Conservation (phyloP, 2,113 vertebrate genomes). For the Xenus cinereus region DNA sequence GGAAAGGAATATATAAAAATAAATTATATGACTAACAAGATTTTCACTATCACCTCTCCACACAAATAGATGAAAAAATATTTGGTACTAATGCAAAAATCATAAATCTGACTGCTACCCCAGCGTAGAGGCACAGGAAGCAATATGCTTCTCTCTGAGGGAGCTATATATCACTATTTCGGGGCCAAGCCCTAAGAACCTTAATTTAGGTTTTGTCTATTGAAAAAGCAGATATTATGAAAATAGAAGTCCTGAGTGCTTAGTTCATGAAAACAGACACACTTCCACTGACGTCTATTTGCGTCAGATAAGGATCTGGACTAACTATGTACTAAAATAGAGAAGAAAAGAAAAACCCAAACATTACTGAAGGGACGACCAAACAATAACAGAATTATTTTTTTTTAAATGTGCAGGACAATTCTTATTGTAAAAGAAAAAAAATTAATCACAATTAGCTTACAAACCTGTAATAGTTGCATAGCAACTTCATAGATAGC, state of each 20-base stretch:
- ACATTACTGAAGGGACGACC: background rate
- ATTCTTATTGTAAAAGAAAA: background rate
- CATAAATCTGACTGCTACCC: background rate
- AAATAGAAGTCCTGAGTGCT: background rate
- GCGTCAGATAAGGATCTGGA: background rate
- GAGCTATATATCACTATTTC: background rate
- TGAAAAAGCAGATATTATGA: background rate
- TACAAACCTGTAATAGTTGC: slow-evolving; percentile 95
- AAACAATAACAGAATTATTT: background rate
- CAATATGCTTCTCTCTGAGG: background rate
- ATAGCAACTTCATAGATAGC: slow-evolving; percentile 97
- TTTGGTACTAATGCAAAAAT: background rate
- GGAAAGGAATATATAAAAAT: background rate
- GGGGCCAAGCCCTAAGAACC: background rate
- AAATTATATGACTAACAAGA: background rate
- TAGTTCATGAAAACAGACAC: background rate
- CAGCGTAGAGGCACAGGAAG: background rate
- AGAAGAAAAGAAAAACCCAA: background rate
- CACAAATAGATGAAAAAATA: background rate
- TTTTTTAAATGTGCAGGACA: background rate
- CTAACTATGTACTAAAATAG: background rate
- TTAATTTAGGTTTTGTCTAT: background rate
- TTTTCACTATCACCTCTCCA: background rate
- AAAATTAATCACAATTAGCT: background rate
- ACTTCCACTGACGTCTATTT: background rate